Evolutionary conservation across 2,113 vertebrate species (phyloP).

Genomic region (Passer montanus): DNA sequence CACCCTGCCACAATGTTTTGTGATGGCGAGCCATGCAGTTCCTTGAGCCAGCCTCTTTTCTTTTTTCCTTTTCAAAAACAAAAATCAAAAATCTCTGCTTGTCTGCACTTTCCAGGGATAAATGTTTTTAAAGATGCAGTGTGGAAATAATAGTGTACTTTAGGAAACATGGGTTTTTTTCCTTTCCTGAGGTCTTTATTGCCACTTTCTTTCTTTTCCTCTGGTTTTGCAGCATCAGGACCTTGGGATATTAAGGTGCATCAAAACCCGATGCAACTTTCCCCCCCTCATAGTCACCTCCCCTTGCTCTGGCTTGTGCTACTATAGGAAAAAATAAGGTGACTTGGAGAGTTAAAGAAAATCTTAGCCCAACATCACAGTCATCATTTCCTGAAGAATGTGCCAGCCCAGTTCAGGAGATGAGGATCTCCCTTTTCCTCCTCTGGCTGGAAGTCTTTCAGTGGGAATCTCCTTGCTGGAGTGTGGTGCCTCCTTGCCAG

Average conservation of each 20-base stretch:
- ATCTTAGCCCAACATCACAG: neutral
- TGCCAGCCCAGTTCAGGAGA: neutral
- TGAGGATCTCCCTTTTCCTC: slow-evolving; percentile 17
- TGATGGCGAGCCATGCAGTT: neutral
- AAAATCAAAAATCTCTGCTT: neutral
- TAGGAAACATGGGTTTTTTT: neutral
- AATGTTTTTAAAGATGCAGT: neutral
- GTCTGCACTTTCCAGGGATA: neutral
- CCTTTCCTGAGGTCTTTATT: neutral
- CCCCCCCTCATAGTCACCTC: neutral
- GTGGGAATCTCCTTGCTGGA: slow-evolving; percentile 12
- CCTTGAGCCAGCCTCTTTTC: neutral
- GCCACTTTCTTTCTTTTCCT: too few relatives aligned
- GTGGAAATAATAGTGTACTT: neutral
- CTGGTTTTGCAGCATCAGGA: neutral
- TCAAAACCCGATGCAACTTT: neutral
- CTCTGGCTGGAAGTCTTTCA: slow-evolving; percentile 52
- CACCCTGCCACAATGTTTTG: neutral
- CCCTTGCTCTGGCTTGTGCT: neutral
- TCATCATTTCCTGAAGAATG: neutral
- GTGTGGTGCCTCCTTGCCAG: slow-evolving; percentile 33
- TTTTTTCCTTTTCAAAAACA: neutral
- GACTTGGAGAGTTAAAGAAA: neutral
- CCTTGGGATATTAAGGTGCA: neutral
- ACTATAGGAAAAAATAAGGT: neutral